Conservation (phyloP, 2,888 invertebrate species). For the Hemithea aestivaria region DNA sequence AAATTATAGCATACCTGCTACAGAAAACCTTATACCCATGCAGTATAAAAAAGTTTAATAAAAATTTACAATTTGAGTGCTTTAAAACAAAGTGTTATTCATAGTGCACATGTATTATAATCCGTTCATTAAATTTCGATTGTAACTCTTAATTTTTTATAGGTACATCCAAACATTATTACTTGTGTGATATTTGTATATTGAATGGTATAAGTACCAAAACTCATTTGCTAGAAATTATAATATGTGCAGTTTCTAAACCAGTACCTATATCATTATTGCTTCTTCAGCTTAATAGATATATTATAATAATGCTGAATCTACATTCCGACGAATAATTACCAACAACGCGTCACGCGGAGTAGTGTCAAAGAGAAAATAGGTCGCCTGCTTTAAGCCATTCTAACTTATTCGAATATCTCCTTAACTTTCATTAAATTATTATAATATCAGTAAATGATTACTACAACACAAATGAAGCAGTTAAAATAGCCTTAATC, state of each 20-base stretch:
- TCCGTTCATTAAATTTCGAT: no score
- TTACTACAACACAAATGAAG: neutral
- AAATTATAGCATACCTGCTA: no score
- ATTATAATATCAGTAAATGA: neutral
- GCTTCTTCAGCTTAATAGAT: constrained; percentile 20
- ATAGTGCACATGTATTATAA: no score
- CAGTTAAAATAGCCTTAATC: neutral
- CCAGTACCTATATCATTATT: neutral
- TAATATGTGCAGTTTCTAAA: neutral
- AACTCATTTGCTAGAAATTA: no score
- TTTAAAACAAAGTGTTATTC: no score
- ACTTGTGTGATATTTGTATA: no score
- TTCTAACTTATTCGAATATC: constrained; percentile 7
- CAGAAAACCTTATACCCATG: no score
- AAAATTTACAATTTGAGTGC: no score
- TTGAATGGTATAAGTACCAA: no score
- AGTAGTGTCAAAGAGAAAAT: constrained; percentile 68
- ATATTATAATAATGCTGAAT: constrained; percentile 26
- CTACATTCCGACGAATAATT: constrained; percentile 30
- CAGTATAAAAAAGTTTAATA: no score
- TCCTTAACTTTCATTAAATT: neutral
- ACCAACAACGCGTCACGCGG: constrained; percentile 69
- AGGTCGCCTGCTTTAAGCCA: constrained; percentile 47
- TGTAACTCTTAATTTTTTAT: no score
- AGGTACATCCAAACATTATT: no score